These are phyloP conservation scores for Netelia virgata DNA, from an alignment of 2,888 invertebrate genomes.

Conservation along the genomic window DNA sequence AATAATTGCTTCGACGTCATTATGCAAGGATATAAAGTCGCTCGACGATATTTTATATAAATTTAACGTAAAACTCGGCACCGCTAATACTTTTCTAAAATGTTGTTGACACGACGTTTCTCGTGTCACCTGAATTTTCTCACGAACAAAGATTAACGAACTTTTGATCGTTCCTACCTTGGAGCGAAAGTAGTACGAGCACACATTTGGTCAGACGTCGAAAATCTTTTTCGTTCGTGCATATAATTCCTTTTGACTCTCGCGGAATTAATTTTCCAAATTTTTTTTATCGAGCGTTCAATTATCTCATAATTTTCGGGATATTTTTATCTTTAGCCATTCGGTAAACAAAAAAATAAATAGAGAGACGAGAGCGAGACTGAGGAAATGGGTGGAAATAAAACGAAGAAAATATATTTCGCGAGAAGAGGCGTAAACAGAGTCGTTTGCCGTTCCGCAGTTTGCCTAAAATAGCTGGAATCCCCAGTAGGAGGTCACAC, in stretches of 20 bases:
- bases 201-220: slow-evolving; percentile 25
- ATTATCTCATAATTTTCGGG: not conserved
- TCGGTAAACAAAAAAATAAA: slow-evolving; percentile 16
- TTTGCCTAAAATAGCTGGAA: slow-evolving; percentile 48
- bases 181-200: slow-evolving; percentile 37
- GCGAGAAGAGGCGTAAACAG: slow-evolving; percentile 50
- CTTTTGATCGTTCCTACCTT: not conserved
- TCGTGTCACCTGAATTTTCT: not conserved
- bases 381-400: not conserved
- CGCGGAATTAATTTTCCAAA: not conserved
- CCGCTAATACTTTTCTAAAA: not conserved
- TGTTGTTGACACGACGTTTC: slow-evolving; percentile 34
- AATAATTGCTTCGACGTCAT: slow-evolving; percentile 55
- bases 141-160: not conserved
- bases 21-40: slow-evolving; percentile 32
- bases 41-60: not conserved
- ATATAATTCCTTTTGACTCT: not conserved
- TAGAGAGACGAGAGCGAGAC: not conserved
- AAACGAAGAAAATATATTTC: not conserved
- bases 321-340: not conserved
- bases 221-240: not conserved
- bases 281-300: not conserved
- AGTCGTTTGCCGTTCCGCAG: slow-evolving; percentile 41
- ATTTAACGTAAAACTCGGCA: too few relatives aligned
- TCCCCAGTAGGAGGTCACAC: not conserved